These are phyloP conservation scores for Zosterops borbonicus DNA, from an alignment of 2,113 vertebrate genomes.

Conservation along the genomic window DNA sequence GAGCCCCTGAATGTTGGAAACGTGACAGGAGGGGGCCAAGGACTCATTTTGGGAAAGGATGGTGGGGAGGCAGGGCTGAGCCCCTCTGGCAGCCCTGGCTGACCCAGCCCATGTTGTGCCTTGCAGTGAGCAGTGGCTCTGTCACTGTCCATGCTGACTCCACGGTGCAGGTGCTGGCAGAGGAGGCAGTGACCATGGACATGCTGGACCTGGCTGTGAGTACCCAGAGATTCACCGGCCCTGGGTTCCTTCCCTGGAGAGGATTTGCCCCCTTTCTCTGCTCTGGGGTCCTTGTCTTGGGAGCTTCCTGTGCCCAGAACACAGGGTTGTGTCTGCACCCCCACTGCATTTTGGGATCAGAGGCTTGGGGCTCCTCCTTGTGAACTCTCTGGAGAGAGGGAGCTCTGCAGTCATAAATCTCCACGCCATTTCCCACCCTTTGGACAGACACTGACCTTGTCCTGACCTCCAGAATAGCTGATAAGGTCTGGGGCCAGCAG, in stretches of 20 bases:
- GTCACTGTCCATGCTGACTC: constrained; percentile 90
- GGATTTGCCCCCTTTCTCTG: background rate
- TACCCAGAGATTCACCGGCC: background rate
- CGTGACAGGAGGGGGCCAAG: rapidly evolving
- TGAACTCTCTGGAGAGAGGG: background rate
- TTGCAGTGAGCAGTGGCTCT: constrained; percentile 89
- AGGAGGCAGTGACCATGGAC: constrained; percentile 88
- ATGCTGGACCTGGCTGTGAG: constrained; percentile 88
- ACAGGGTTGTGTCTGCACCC: background rate
- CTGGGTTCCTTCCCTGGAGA: rapidly evolving
- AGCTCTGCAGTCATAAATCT: rapidly evolving
- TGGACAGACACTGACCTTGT: background rate
- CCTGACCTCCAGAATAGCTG: background rate
- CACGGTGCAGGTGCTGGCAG: constrained; percentile 88
- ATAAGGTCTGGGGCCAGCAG: background rate
- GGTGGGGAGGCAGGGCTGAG: rapidly evolving
- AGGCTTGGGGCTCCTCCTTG: background rate
- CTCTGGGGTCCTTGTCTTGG: background rate
- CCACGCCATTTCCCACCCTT: background rate
- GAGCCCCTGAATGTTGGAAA: background rate
- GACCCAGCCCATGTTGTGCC: background rate
- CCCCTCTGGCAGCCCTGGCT: background rate
- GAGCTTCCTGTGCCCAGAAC: background rate
- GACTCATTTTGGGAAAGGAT: background rate
- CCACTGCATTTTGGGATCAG: background rate